A percentile compares a stretch with the other conserved stretches of the same genome.
Conservation (phyloP, 1,140 invertebrate genomes). For the Hycleus phaleratus region DNA sequence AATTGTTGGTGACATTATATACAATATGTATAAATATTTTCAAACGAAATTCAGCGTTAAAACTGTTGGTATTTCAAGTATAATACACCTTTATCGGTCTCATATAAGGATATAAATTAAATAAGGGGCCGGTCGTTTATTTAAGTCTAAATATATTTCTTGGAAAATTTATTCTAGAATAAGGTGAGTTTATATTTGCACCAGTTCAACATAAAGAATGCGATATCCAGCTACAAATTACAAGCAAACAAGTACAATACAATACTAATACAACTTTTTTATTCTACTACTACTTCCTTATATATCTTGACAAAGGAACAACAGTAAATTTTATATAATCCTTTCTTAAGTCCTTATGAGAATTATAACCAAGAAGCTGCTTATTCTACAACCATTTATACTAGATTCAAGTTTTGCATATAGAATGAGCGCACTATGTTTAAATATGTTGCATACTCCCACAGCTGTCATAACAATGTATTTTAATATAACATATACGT, state of each 20-base stretch:
- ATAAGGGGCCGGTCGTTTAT: not conserved
- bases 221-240: too few species aligned
- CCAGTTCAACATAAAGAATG: too few species aligned
- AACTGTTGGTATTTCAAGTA: too few species aligned
- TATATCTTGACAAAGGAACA: too few species aligned
- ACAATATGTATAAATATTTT: too few species aligned
- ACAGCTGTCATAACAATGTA: slow-evolving; percentile 31
- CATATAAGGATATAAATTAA: slow-evolving; percentile 3
- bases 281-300: too few species aligned
- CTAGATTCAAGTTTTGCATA: slow-evolving; percentile 23
- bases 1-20: too few species aligned
- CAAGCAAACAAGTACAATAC: too few species aligned
- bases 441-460: slow-evolving; percentile 30
- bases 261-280: too few species aligned
- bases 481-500: slow-evolving; percentile 31
- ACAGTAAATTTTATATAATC: too few species aligned
- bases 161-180: not conserved
- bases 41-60: too few species aligned
- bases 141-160: not conserved
- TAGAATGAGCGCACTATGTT: slow-evolving; percentile 26
- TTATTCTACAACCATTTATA: not conserved
- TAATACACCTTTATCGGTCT: not conserved
- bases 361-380: slow-evolving; percentile 4
- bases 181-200: too few species aligned
- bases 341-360: not conserved